Evolutionary conservation across 2,113 vertebrate genomes (phyloP).

Genomic region (Upupa epops): DNA sequence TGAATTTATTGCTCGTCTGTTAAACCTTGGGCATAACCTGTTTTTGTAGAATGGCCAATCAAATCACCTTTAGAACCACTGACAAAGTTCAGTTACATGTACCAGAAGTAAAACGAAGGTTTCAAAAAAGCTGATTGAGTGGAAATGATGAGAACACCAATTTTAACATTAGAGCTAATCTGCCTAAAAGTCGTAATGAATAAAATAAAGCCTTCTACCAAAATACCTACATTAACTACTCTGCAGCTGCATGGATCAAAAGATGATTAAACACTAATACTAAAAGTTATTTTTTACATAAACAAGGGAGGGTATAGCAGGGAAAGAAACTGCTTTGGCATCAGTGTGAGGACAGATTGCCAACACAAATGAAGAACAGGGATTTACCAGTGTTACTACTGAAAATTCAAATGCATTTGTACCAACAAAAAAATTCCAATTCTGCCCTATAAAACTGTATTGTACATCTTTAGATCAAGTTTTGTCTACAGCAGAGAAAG

Average conservation of each 20-base stretch:
- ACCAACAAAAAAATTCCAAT: not conserved
- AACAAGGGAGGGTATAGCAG: not conserved
- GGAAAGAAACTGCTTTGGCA: not conserved
- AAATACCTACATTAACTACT: not conserved
- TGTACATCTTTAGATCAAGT: not conserved
- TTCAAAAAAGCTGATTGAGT: not conserved
- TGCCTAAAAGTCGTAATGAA: not conserved
- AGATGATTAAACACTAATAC: not conserved
- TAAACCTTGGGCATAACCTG: not conserved
- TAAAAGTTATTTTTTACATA: not conserved
- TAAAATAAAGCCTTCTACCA: not conserved
- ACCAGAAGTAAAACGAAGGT: not conserved
- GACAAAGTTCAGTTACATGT: not conserved
- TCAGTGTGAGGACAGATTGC: not conserved
- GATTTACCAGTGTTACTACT: not conserved
- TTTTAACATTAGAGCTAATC: not conserved
- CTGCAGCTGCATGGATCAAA: rapidly evolving
- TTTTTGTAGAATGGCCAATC: not conserved
- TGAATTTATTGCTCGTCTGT: not conserved
- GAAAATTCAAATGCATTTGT: rapidly evolving
- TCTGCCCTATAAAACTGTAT: not conserved
- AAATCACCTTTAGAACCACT: not conserved
- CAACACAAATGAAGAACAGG: not conserved
- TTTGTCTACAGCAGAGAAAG: not conserved
- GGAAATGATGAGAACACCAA: not conserved